Conservation (phyloP, 2,113 vertebrate species). For the Diadophis punctatus region DNA sequence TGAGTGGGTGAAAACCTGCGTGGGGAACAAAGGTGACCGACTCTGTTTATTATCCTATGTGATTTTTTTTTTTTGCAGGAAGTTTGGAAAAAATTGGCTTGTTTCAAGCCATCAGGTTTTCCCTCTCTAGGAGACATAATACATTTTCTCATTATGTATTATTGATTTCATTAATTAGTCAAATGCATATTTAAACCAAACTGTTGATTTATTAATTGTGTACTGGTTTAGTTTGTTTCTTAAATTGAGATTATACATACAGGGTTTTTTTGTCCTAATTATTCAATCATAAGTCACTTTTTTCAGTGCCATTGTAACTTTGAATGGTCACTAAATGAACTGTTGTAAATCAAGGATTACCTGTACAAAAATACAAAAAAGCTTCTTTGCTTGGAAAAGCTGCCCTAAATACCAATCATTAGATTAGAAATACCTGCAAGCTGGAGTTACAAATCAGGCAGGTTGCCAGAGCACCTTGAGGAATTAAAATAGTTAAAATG, state of each 20-base stretch:
- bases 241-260: neutral
- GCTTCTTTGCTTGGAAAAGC: no score
- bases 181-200: neutral
- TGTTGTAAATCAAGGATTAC: no score
- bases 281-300: neutral
- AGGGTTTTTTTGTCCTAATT: neutral
- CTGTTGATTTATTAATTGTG: neutral
- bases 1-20: constrained; percentile 66
- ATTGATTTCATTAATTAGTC: neutral
- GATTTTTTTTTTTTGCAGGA: neutral
- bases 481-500: no score
- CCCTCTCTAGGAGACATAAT: neutral
- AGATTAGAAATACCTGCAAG: no score
- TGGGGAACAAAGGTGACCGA: constrained; percentile 66
- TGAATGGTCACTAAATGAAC: no score
- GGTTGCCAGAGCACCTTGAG: no score
- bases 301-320: no score
- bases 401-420: no score
- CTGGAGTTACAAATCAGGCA: no score
- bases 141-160: neutral
- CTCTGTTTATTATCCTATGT: neutral
- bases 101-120: neutral
- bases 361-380: no score
- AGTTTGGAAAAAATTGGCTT: neutral
- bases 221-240: neutral